Conservation (phyloP, 2,888 invertebrate genomes). For the Galerucella nymphaeae region DNA sequence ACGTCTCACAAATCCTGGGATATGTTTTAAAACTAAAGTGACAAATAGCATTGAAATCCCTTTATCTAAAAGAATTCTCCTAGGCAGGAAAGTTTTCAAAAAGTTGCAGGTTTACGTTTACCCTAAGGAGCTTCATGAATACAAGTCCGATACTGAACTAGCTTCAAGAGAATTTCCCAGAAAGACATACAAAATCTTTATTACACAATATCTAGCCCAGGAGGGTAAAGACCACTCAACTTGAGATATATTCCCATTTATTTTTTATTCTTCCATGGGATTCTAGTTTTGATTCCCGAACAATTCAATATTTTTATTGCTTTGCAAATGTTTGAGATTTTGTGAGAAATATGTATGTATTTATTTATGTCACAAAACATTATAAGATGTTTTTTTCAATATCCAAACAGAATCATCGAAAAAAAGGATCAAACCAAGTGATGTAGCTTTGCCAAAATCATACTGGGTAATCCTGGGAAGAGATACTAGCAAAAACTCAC, state of each 20-base stretch:
- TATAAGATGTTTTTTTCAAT: not conserved
- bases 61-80: conserved; percentile 2
- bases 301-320: conserved; percentile 6
- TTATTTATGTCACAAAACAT: not conserved
- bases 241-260: conserved; percentile 36
- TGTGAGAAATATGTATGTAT: not conserved
- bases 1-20: not conserved
- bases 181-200: conserved; percentile 53
- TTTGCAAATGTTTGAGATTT: not conserved
- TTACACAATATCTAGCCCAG: conserved; percentile 56
- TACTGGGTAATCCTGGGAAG: no score
- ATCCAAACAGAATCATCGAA: no score
- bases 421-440: no score
- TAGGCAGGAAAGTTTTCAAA: not conserved
- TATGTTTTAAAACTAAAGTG: not conserved
- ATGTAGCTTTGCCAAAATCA: no score
- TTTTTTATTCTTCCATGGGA: conserved; percentile 31
- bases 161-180: conserved; percentile 41
- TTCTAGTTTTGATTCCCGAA: conserved; percentile 22
- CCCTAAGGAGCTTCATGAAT: conserved; percentile 4
- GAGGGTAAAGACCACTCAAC: conserved; percentile 49
- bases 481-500: no score
- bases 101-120: not conserved
- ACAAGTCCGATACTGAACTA: conserved; percentile 24
- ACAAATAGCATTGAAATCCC: conserved; percentile 12